Evolutionary conservation across 2,113 vertebrate species (phyloP).

Genomic region (Platichthys flesus): DNA sequence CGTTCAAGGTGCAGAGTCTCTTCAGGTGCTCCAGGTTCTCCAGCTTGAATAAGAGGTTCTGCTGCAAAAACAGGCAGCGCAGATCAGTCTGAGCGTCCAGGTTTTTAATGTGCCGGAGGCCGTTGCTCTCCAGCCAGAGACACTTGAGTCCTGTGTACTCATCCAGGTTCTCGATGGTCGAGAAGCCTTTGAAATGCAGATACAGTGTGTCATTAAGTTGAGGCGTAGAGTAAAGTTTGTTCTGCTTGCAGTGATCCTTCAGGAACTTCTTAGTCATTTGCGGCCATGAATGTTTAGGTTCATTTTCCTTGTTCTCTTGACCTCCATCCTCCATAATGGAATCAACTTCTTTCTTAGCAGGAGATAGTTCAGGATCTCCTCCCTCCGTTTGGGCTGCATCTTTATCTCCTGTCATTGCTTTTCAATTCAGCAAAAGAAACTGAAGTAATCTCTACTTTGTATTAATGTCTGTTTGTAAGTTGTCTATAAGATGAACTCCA

Average conservation of each 20-base stretch:
- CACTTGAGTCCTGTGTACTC: constrained; percentile 93
- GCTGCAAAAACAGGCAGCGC: constrained; percentile 92
- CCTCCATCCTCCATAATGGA: neutral
- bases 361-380: neutral
- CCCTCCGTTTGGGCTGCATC: neutral
- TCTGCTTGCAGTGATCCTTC: constrained; percentile 88
- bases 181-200: constrained; percentile 94
- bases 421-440: neutral
- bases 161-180: constrained; percentile 90
- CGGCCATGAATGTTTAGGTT: constrained; percentile 42
- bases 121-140: constrained; percentile 93
- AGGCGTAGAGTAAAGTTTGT: constrained; percentile 91
- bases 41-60: constrained; percentile 90
- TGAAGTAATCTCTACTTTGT: neutral
- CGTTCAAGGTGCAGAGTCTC: constrained; percentile 89
- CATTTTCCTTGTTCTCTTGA: constrained; percentile 10
- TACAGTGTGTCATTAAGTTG: constrained; percentile 91
- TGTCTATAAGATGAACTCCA: neutral
- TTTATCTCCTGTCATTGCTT: neutral
- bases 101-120: constrained; percentile 88
- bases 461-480: neutral
- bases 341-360: neutral
- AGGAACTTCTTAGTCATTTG: constrained; percentile 90
- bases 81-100: constrained; percentile 88
- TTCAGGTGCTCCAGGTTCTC: constrained; percentile 89